phyloP scores from a whole-genome alignment of 2,888 invertebrate species.

The Amblyjoppa proteus region DNA sequence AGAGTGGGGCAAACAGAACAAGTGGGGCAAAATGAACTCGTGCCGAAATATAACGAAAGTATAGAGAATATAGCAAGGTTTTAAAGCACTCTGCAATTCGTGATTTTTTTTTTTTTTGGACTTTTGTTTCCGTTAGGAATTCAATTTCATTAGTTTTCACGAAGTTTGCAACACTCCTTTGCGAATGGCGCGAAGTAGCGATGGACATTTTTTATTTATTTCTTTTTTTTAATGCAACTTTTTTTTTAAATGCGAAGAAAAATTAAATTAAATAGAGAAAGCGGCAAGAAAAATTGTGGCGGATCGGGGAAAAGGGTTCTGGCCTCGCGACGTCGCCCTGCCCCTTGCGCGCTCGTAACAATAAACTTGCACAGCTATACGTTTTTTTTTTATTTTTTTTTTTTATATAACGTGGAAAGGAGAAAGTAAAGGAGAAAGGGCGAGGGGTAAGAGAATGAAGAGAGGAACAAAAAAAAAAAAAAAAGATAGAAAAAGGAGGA shows the following conservation, averaged over 20 bases:
- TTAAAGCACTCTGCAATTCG: too few species aligned
- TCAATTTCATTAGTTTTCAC: too few species aligned
- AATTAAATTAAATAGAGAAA: constrained; percentile 84
- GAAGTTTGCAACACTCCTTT: too few species aligned
- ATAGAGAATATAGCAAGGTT: too few species aligned
- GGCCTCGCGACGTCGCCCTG: neutral
- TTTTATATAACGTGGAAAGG: neutral
- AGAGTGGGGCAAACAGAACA: too few species aligned
- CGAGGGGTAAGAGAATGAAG: constrained; percentile 54
- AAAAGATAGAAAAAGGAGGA: constrained; percentile 25
- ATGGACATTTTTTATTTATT: constrained; percentile 52
- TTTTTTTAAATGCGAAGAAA: constrained; percentile 51
- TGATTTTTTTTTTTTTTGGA: too few species aligned
- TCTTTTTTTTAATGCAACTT: too few species aligned
- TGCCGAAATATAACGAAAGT: too few species aligned
- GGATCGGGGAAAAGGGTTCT: constrained; percentile 75
- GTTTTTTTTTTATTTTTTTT: neutral
- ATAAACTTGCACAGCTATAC: constrained; percentile 24
- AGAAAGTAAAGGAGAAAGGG: constrained; percentile 37
- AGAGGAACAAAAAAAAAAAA: constrained; percentile 27
- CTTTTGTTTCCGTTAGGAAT: too few species aligned
- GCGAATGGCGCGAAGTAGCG: constrained; percentile 46
- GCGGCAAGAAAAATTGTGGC: constrained; percentile 81
- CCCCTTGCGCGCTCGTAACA: constrained; percentile 14
- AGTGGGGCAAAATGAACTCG: too few species aligned